Evolutionary conservation across 2,113 vertebrate genomes (phyloP).

Genomic region (human): DNA sequence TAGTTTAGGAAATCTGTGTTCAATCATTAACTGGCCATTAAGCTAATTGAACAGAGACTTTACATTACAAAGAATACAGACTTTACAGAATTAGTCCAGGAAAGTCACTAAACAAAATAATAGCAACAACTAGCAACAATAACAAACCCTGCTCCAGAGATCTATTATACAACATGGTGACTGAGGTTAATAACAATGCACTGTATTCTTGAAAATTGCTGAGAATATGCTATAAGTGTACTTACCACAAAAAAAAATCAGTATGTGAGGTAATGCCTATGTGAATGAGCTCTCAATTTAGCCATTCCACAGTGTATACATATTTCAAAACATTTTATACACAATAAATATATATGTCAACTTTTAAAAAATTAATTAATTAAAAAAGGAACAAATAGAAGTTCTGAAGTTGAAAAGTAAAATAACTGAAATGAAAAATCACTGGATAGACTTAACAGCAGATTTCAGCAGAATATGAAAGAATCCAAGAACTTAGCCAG

Average conservation of each 20-base stretch:
- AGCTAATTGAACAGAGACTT: neutral
- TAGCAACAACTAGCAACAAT: neutral
- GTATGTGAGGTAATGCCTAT: too few species aligned
- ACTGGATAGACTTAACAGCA: neutral
- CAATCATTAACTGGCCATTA: neutral
- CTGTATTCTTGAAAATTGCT: neutral
- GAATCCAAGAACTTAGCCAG: neutral
- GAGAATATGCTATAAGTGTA: neutral
- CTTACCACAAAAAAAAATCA: neutral
- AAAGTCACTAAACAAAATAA: neutral
- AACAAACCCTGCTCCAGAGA: neutral
- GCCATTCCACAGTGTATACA: too few species aligned
- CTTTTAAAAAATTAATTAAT: neutral
- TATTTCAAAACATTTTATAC: too few species aligned
- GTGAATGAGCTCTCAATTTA: too few species aligned
- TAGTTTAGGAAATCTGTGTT: neutral
- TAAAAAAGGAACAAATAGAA: neutral
- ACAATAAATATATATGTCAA: neutral
- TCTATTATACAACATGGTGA: neutral
- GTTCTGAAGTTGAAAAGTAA: neutral
- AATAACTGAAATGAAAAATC: neutral
- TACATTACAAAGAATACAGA: neutral
- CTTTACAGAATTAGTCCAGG: neutral
- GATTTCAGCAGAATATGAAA: neutral
- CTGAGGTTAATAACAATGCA: neutral